These are phyloP conservation scores for Helicoverpa zea DNA, from an alignment of 1,140 invertebrate genomes.

Conservation along the genomic window DNA sequence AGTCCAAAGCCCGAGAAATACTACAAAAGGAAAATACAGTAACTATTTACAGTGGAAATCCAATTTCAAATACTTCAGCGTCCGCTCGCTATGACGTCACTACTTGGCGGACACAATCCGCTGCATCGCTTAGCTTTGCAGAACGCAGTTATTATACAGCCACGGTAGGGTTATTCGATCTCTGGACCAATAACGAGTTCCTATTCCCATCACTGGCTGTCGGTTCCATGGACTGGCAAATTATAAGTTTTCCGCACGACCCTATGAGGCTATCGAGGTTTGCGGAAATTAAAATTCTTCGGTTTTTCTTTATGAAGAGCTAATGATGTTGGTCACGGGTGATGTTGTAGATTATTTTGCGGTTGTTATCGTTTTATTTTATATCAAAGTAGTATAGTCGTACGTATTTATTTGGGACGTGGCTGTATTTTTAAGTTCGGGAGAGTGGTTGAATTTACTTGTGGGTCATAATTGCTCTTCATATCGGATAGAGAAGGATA, in stretches of 20 bases:
- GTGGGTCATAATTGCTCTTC: too few relatives aligned
- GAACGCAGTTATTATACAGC: constrained; percentile 41
- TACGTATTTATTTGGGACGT: background rate
- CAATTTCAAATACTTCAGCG: constrained; percentile 33
- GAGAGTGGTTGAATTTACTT: too few relatives aligned
- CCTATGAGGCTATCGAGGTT: constrained; percentile 23
- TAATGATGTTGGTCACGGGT: constrained; percentile 16
- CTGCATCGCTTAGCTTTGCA: constrained; percentile 35
- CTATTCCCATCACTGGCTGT: constrained; percentile 47
- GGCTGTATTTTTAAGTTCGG: too few relatives aligned
- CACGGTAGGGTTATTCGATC: constrained; percentile 45
- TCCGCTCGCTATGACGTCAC: constrained; percentile 20
- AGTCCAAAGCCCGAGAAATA: background rate
- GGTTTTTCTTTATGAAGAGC: background rate
- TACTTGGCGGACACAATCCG: constrained; percentile 18
- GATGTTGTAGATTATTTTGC: background rate
- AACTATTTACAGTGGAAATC: constrained; percentile 25
- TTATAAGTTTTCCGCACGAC: constrained; percentile 24
- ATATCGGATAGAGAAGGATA: too few relatives aligned
- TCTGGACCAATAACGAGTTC: constrained; percentile 47
- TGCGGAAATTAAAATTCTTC: constrained; percentile 40
- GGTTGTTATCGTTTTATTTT: background rate
- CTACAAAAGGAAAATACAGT: constrained; percentile 11
- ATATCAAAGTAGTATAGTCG: background rate
- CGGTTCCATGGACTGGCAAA: constrained; percentile 25